phyloP scores from a whole-genome alignment of 2,113 vertebrate species.

The Syngnathus scovelli region DNA sequence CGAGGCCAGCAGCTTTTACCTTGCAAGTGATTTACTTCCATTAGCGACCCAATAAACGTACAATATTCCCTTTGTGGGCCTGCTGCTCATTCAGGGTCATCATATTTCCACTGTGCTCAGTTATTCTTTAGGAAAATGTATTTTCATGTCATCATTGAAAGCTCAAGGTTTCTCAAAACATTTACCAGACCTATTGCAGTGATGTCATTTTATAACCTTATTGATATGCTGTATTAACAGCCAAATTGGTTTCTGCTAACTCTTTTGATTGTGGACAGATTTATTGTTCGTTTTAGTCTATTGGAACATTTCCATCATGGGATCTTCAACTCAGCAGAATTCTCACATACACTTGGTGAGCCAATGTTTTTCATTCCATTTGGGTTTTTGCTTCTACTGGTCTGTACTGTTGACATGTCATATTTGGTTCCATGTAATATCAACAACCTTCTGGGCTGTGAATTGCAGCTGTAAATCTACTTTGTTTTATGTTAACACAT shows the following conservation, averaged over 20 bases:
- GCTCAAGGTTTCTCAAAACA: not conserved
- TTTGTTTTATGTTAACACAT: not conserved
- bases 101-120: conserved; percentile 10
- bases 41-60: conserved; percentile 35
- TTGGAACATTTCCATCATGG: conserved; percentile 8
- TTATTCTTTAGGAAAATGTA: conserved; percentile 3
- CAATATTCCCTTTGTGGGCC: conserved; percentile 20
- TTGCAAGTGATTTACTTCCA: conserved; percentile 43
- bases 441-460: not conserved
- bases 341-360: conserved; percentile 1
- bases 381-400: not conserved
- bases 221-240: conserved; percentile 10
- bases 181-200: not conserved
- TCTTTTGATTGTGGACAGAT: conserved; percentile 2
- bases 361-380: conserved; percentile 1
- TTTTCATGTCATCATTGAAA: not conserved
- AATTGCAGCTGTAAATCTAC: not conserved
- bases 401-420: not conserved
- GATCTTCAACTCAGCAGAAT: conserved; percentile 18
- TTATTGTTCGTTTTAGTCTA: conserved; percentile 23
- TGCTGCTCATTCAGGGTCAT: conserved; percentile 20
- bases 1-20: conserved; percentile 42
- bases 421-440: conserved; percentile 1
- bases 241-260: conserved; percentile 14
- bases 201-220: not conserved